Conservation (phyloP, 1,140 invertebrate species). For the Pachyrhynchus sulphureomaculatus region DNA sequence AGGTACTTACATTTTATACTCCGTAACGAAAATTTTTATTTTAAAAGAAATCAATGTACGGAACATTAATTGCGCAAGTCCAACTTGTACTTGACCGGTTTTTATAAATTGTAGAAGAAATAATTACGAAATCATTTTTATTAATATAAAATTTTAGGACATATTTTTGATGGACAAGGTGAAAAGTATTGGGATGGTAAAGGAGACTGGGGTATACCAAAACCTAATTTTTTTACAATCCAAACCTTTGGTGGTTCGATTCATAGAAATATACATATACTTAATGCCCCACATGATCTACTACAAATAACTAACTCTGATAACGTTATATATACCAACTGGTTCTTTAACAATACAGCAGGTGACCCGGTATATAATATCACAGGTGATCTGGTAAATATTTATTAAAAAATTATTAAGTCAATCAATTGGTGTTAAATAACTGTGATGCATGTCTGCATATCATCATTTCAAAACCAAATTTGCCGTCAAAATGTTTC, state of each 20-base stretch:
- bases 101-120: too few relatives aligned
- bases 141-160: constrained; percentile 4
- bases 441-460: too few relatives aligned
- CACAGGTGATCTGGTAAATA: background rate
- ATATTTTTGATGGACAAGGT: constrained; percentile 17
- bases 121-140: too few relatives aligned
- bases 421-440: background rate
- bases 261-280: constrained; percentile 6
- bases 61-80: too few relatives aligned
- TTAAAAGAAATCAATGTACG: too few relatives aligned
- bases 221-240: constrained; percentile 13
- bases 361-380: background rate
- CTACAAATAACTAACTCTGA: background rate
- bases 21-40: too few relatives aligned
- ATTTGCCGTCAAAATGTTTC: too few relatives aligned
- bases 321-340: background rate
- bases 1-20: too few relatives aligned
- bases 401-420: background rate
- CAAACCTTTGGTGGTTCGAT: constrained; percentile 6
- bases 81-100: too few relatives aligned
- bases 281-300: constrained; percentile 8
- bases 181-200: constrained; percentile 18
- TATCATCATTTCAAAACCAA: too few relatives aligned
- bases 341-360: constrained; percentile 1
- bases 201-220: constrained; percentile 14